phyloP scores from a whole-genome alignment of 2,113 vertebrate genomes.

The Sphyrna mokarran region DNA sequence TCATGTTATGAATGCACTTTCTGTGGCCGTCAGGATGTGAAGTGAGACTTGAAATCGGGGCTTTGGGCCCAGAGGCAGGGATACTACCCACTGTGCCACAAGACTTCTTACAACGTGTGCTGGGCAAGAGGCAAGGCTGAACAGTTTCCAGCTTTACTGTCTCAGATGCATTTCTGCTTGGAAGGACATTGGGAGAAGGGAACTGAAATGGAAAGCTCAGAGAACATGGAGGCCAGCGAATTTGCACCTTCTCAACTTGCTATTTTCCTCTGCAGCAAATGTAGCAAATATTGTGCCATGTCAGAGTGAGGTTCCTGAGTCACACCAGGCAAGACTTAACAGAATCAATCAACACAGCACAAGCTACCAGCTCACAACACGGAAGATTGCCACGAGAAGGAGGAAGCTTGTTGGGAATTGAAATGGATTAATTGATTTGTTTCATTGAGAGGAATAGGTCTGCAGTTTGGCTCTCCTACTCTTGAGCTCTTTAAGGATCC shows the following conservation, averaged over 20 bases:
- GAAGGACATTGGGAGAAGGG: not conserved
- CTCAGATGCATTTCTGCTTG: not conserved
- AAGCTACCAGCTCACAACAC: not conserved
- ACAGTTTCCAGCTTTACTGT: no score
- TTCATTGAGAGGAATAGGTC: not conserved
- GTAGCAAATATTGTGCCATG: not conserved
- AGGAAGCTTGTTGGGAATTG: not conserved
- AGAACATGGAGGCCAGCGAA: not conserved
- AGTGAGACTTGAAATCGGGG: no score
- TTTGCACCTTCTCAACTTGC: not conserved
- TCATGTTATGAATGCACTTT: no score
- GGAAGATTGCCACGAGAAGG: not conserved
- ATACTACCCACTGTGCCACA: no score
- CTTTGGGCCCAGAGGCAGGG: no score
- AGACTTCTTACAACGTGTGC: no score
- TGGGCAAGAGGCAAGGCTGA: no score
- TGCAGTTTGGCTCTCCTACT: not conserved
- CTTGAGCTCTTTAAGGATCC: conserved; percentile 21
- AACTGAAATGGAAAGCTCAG: not conserved
- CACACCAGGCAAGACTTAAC: not conserved
- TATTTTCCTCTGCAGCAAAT: no score
- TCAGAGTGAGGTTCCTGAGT: no score
- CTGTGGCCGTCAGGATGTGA: no score
- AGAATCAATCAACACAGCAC: not conserved
- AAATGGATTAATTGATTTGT: not conserved